phyloP scores from a whole-genome alignment of 2,797 vertebrate genomes.

The Sebastes wilsoni region DNA sequence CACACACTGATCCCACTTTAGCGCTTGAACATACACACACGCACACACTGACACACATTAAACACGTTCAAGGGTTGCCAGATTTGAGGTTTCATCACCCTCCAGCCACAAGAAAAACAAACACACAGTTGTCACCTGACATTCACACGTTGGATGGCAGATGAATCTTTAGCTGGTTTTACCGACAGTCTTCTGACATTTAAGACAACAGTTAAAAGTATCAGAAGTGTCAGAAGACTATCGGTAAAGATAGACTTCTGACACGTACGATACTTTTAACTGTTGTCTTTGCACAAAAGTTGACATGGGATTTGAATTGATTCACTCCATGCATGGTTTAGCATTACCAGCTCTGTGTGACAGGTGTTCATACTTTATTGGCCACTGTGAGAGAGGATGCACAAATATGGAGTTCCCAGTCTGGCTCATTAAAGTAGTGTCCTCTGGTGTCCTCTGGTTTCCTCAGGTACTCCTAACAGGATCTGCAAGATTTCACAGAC shows the following conservation, averaged over 20 bases:
- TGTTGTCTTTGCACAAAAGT: neutral
- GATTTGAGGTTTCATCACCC: neutral
- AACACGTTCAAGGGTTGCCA: neutral
- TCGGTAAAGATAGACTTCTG: too few relatives aligned
- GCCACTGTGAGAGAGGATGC: neutral
- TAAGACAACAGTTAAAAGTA: too few relatives aligned
- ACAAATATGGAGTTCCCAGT: slow-evolving; percentile 7
- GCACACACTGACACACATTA: neutral
- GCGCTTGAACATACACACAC: neutral
- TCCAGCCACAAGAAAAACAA: neutral
- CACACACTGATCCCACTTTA: neutral
- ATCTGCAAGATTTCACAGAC: too few relatives aligned
- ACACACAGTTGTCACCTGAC: neutral
- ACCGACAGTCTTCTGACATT: too few relatives aligned
- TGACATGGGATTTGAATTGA: neutral
- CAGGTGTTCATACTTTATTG: slow-evolving; percentile 13
- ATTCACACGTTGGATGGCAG: neutral
- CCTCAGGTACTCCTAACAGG: too few relatives aligned
- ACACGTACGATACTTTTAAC: too few relatives aligned
- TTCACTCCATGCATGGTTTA: neutral
- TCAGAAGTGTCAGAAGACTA: too few relatives aligned
- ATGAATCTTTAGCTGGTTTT: neutral
- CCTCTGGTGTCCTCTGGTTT: too few relatives aligned
- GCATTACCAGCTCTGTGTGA: slow-evolving; percentile 10
- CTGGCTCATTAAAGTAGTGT: neutral